These are phyloP conservation scores for Vespertilio murinus DNA, from an alignment of 2,797 vertebrate species.

Conservation along the genomic window DNA sequence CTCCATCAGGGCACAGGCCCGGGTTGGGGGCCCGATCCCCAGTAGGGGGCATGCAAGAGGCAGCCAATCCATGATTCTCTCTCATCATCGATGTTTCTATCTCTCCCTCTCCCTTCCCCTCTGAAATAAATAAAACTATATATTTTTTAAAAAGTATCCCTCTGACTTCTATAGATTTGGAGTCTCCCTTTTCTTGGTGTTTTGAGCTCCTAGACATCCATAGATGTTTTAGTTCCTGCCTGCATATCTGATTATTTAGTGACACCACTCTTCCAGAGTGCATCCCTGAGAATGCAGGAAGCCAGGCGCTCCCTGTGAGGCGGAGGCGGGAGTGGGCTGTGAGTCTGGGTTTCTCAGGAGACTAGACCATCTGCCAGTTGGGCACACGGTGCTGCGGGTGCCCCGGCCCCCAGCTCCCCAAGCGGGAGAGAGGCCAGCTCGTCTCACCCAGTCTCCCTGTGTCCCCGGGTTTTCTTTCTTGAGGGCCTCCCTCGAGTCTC, in stretches of 20 bases:
- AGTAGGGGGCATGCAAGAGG: no score
- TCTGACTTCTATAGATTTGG: background rate
- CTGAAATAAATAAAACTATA: no score
- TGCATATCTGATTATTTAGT: background rate
- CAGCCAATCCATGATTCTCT: no score
- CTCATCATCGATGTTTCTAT: no score
- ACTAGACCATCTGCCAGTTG: background rate
- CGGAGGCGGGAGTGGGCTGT: background rate
- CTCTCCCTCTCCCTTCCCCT: no score
- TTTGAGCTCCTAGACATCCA: background rate
- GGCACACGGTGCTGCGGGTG: no score
- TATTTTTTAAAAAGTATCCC: no score
- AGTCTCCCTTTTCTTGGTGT: background rate
- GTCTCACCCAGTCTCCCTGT: background rate
- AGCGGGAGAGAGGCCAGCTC: background rate
- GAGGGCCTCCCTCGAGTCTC: background rate
- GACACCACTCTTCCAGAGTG: background rate
- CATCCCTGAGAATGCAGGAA: background rate
- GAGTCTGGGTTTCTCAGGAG: background rate
- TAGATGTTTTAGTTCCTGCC: background rate
- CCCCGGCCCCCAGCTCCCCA: background rate
- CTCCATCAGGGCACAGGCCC: no score
- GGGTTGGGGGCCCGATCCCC: no score
- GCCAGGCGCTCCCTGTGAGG: background rate
- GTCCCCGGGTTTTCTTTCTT: constrained; percentile 12